Conservation (phyloP, 2,888 invertebrate genomes). For the Drosophila prolongata region DNA sequence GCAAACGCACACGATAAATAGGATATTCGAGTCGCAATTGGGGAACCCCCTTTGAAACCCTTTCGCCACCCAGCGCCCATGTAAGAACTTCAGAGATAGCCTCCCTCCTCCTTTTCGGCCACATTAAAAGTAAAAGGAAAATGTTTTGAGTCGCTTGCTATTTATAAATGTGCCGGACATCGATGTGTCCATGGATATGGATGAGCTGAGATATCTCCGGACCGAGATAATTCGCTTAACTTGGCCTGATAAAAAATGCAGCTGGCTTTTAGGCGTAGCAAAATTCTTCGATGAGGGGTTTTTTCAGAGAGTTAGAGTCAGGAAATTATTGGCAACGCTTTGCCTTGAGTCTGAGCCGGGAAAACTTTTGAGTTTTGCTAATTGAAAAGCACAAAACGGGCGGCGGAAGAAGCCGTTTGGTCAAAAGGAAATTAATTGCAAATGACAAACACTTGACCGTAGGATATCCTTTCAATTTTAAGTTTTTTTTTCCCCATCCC, state of each 20-base stretch:
- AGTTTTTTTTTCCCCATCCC: slow-evolving; percentile 20
- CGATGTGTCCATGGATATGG: slow-evolving; percentile 30
- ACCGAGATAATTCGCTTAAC: slow-evolving; percentile 61
- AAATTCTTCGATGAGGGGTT: slow-evolving; percentile 34
- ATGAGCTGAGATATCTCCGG: slow-evolving; percentile 38
- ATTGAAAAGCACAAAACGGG: slow-evolving; percentile 66
- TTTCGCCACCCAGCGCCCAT: slow-evolving; percentile 7
- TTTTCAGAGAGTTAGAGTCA: slow-evolving; percentile 10
- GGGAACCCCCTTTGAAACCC: slow-evolving; percentile 1
- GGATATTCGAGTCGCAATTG: slow-evolving; percentile 29
- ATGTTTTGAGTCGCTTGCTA: slow-evolving; percentile 45
- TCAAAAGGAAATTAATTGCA: slow-evolving; percentile 77
- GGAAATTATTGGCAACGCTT: slow-evolving; percentile 64
- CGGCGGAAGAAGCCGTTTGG: slow-evolving; percentile 62
- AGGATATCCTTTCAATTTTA: slow-evolving; percentile 53
- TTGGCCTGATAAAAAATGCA: slow-evolving; percentile 70
- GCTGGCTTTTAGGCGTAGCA: slow-evolving; percentile 67
- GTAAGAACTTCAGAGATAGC: slow-evolving; percentile 32
- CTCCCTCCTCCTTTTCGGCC: background rate
- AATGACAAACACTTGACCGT: slow-evolving; percentile 70
- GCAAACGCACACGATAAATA: slow-evolving; percentile 49
- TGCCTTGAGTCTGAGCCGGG: slow-evolving; percentile 32
- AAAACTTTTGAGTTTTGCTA: slow-evolving; percentile 63
- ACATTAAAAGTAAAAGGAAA: slow-evolving; percentile 53
- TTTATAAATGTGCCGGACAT: slow-evolving; percentile 46